A percentile compares a stretch with the other conserved stretches of the same genome.
Conservation (phyloP, 1,140 invertebrate genomes). For the fruit fly (Drosophila melanogaster) region Release_6_plus_ISO1_MT NT_033779.5:8628501-8629000, state of each 20-base stretch:
- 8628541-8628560: conserved; percentile 43
- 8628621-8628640: conserved; percentile 46
- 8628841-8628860: conserved; percentile 77
- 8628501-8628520: conserved; percentile 74
- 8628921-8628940: conserved; percentile 9
- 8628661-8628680: conserved; percentile 38
- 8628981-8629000: conserved; percentile 70
- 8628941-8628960: conserved; percentile 69
- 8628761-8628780: conserved; percentile 13
- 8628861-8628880: conserved; percentile 52
- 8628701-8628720: conserved; percentile 64
- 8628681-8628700: conserved; percentile 55
- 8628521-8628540: conserved; percentile 72
- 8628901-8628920: conserved; percentile 5
- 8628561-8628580: conserved; percentile 63
- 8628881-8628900: conserved; percentile 30
- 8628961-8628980: conserved; percentile 82
- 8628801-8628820: conserved; percentile 68
- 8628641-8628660: conserved; percentile 81
- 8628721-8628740: conserved; percentile 4
- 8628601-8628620: conserved; percentile 80
- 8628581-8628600: conserved; percentile 73
- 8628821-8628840: conserved; percentile 80
- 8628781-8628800: conserved; percentile 12
- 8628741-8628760: conserved; percentile 23